Conservation (phyloP, 2,888 invertebrate genomes). For the Rotaria sp. region DNA sequence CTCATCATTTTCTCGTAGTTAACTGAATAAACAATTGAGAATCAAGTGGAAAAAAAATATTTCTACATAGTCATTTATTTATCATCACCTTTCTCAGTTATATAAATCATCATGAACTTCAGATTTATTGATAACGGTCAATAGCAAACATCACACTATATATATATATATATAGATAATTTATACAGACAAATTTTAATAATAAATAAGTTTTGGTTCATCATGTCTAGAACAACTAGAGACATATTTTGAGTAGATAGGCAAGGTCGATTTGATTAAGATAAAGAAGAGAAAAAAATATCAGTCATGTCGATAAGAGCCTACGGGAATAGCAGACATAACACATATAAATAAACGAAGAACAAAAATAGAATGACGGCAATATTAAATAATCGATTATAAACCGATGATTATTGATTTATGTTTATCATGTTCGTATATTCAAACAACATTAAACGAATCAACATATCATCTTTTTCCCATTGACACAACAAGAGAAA, state of each 20-base stretch:
- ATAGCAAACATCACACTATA: not conserved
- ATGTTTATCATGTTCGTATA: not conserved
- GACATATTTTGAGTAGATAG: not conserved
- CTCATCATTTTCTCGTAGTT: constrained; percentile 10
- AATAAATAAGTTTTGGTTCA: not conserved
- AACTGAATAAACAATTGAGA: not conserved
- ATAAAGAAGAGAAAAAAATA: not conserved
- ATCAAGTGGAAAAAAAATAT: not conserved
- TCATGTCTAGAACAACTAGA: not conserved
- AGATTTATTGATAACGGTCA: not conserved
- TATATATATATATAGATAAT: too few relatives aligned
- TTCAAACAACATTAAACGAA: not conserved
- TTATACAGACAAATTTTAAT: not conserved
- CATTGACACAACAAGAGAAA: too few relatives aligned
- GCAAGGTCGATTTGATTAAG: not conserved
- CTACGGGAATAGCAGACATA: not conserved
- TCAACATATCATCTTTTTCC: not conserved
- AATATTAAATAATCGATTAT: not conserved
- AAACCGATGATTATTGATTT: not conserved
- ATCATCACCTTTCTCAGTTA: not conserved
- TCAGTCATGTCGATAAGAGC: not conserved
- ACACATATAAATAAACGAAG: not conserved
- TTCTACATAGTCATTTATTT: not conserved
- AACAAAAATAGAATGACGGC: not conserved
- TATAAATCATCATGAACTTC: not conserved